These are phyloP conservation scores for Dipodomys ordii DNA, from an alignment of 2,113 vertebrate species.

Conservation along the genomic window DNA sequence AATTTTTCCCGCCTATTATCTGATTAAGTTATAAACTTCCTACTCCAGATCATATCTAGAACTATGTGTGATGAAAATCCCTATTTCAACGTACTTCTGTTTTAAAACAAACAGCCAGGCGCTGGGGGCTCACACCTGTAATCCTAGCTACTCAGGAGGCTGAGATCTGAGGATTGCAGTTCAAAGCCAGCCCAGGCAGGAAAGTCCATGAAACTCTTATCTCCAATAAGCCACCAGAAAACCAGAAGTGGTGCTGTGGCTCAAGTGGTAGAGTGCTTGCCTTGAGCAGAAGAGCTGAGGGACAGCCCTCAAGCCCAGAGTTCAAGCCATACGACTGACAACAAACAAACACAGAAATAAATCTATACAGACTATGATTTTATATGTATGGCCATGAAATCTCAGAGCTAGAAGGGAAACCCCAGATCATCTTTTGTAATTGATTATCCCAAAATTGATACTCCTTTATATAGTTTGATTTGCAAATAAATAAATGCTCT, in stretches of 20 bases:
- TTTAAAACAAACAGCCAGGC: not conserved
- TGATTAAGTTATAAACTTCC: constrained; percentile 10
- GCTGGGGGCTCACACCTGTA: too few relatives aligned
- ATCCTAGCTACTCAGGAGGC: too few relatives aligned
- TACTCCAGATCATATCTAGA: not conserved
- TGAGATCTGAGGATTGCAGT: too few relatives aligned
- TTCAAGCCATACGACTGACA: too few relatives aligned
- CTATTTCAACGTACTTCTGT: not conserved
- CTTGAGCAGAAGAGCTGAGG: too few relatives aligned
- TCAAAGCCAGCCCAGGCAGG: too few relatives aligned
- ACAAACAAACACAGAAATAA: not conserved
- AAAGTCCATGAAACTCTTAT: too few relatives aligned
- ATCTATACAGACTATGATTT: not conserved
- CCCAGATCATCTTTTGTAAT: not conserved
- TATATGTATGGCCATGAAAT: not conserved
- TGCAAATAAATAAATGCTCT: too few relatives aligned
- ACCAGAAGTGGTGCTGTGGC: too few relatives aligned
- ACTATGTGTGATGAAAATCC: not conserved
- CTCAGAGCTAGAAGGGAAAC: not conserved
- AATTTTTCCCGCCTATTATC: not conserved
- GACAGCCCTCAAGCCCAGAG: too few relatives aligned
- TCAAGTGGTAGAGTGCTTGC: too few relatives aligned
- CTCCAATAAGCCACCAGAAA: too few relatives aligned
- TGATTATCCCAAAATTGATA: not conserved
- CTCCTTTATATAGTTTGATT: not conserved